These are phyloP conservation scores for Drosophila barbarae DNA, from an alignment of 2,888 invertebrate genomes.

Conservation along the genomic window DNA sequence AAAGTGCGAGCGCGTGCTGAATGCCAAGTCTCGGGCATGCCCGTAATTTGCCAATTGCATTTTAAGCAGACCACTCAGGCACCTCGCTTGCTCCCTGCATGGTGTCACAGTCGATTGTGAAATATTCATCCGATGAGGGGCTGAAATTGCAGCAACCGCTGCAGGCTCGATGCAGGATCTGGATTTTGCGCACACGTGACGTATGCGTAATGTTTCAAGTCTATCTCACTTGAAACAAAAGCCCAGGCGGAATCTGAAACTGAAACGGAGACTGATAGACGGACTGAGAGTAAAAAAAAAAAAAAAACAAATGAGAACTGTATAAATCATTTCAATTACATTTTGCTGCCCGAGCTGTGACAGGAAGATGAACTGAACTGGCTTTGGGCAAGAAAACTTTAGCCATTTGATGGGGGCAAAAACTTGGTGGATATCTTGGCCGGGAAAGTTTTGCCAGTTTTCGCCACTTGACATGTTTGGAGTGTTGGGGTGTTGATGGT, in stretches of 20 bases:
- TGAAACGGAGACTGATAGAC: conserved; percentile 7
- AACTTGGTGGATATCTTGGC: conserved; percentile 35
- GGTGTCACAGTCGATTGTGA: conserved; percentile 35
- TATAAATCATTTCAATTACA: conserved; percentile 72
- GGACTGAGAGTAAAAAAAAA: neutral
- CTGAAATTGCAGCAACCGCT: conserved; percentile 8
- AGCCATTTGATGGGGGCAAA: conserved; percentile 26
- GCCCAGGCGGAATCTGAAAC: conserved; percentile 4
- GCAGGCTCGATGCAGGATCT: conserved; percentile 1
- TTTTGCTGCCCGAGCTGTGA: conserved; percentile 61
- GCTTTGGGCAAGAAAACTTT: conserved; percentile 32
- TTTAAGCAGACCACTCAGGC: conserved; percentile 55
- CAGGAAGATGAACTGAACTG: conserved; percentile 53
- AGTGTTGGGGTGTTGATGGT: conserved; percentile 45
- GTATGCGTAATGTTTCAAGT: conserved; percentile 60
- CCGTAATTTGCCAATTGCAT: conserved; percentile 68
- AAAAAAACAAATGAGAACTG: conserved; percentile 52
- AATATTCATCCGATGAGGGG: conserved; percentile 26
- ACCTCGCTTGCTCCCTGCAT: conserved; percentile 22
- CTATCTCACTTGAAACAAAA: conserved; percentile 6
- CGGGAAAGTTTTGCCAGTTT: conserved; percentile 37
- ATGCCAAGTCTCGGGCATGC: conserved; percentile 48
- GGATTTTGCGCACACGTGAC: conserved; percentile 45
- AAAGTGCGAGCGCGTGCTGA: conserved; percentile 45
- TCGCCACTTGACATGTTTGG: conserved; percentile 44